These are phyloP conservation scores for Achroia grisella DNA, from an alignment of 1,140 invertebrate species.

Conservation along the genomic window DNA sequence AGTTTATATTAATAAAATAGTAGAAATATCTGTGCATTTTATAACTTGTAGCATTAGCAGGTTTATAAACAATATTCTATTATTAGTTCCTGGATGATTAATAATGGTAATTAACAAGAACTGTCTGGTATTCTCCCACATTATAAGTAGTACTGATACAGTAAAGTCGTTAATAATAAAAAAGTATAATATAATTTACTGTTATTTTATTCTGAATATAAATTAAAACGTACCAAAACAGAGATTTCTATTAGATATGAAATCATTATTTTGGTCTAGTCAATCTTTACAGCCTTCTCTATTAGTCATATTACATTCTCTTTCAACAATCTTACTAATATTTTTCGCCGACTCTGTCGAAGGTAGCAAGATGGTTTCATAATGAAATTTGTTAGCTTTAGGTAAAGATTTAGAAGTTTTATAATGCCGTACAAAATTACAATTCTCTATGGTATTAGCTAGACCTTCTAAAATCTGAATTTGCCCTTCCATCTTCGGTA, in stretches of 20 bases:
- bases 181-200: background rate
- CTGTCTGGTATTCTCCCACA: too few relatives aligned
- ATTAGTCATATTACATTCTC: too few relatives aligned
- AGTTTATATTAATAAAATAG: background rate
- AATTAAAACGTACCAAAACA: conserved; percentile 10
- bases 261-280: conserved; percentile 4
- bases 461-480: conserved; percentile 43
- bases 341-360: too few relatives aligned
- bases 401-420: conserved; percentile 15
- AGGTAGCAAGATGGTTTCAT: too few relatives aligned
- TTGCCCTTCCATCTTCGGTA: conserved; percentile 51
- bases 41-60: too few relatives aligned
- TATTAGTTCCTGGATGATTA: too few relatives aligned
- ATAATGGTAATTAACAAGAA: too few relatives aligned
- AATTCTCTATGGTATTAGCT: conserved; percentile 28
- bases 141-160: too few relatives aligned
- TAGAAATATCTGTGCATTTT: too few relatives aligned
- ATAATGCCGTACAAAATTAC: conserved; percentile 25
- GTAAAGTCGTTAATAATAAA: too few relatives aligned
- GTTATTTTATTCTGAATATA: background rate
- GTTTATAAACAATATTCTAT: too few relatives aligned
- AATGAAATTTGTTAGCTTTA: background rate
- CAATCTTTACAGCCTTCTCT: conserved; percentile 6
- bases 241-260: conserved; percentile 5
- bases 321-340: too few relatives aligned